Conservation (phyloP, 2,113 vertebrate species). For the Zosterops lateralis region DNA sequence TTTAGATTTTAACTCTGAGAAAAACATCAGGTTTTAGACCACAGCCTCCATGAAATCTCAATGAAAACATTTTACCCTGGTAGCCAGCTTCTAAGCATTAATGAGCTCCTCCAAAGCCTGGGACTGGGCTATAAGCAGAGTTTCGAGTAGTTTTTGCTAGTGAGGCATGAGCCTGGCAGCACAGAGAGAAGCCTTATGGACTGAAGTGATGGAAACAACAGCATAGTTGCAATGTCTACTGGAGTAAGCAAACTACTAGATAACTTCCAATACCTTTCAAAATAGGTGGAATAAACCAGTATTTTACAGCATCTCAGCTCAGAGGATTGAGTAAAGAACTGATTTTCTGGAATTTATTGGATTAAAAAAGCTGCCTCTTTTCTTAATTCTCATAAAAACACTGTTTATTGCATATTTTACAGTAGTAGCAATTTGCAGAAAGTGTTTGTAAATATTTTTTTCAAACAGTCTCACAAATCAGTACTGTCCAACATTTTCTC, state of each 20-base stretch:
- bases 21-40: too few relatives aligned
- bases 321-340: background rate
- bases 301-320: background rate
- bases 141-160: background rate
- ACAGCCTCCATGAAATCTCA: background rate
- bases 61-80: background rate
- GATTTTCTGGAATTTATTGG: background rate
- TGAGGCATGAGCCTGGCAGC: background rate
- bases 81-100: background rate
- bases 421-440: background rate
- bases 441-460: background rate
- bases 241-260: background rate
- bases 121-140: background rate
- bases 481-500: background rate
- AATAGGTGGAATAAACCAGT: background rate
- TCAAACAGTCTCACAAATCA: background rate
- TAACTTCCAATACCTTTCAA: background rate
- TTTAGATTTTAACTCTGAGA: background rate
- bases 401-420: background rate
- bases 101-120: background rate
- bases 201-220: background rate
- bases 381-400: background rate
- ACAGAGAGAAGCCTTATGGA: background rate
- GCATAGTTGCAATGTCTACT: fast-evolving
- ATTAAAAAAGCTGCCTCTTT: background rate